These are phyloP conservation scores for Protaetia brevitarsis DNA, from an alignment of 1,140 invertebrate genomes.

Conservation along the genomic window DNA sequence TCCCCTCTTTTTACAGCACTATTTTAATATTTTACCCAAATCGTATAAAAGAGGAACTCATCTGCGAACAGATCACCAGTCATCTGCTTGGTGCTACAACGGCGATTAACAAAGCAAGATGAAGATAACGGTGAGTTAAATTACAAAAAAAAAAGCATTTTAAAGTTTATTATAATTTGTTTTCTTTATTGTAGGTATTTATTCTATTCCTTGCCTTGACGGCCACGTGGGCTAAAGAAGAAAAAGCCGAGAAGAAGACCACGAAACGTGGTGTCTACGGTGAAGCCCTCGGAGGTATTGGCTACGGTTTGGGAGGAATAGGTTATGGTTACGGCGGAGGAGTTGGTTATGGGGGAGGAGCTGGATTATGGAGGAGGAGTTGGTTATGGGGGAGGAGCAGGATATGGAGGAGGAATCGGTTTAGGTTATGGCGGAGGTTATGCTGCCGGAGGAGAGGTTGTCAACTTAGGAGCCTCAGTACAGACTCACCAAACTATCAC, in stretches of 20 bases:
- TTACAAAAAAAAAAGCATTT: too few relatives aligned
- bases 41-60: not conserved
- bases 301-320: slow-evolving; percentile 30
- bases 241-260: slow-evolving; percentile 34
- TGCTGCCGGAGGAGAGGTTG: slow-evolving; percentile 20
- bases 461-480: slow-evolving; percentile 34
- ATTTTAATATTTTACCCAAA: not conserved
- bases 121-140: slow-evolving; percentile 38
- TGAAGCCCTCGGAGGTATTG: slow-evolving; percentile 11
- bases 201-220: slow-evolving; percentile 31
- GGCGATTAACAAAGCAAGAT: slow-evolving; percentile 31
- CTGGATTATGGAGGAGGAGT: slow-evolving; percentile 8
- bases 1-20: too few relatives aligned
- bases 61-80: slow-evolving; percentile 31
- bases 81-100: slow-evolving; percentile 33
- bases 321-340: not conserved
- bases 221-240: slow-evolving; percentile 25
- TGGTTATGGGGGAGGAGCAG: slow-evolving; percentile 15
- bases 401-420: slow-evolving; percentile 20
- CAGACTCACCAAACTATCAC: slow-evolving; percentile 36
- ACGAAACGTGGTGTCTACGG: slow-evolving; percentile 41
- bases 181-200: slow-evolving; percentile 31
- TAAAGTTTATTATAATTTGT: too few relatives aligned
- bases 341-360: not conserved
- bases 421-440: slow-evolving; percentile 26